phyloP scores from a whole-genome alignment of 2,888 invertebrate genomes.

The Mythimna impura region DNA sequence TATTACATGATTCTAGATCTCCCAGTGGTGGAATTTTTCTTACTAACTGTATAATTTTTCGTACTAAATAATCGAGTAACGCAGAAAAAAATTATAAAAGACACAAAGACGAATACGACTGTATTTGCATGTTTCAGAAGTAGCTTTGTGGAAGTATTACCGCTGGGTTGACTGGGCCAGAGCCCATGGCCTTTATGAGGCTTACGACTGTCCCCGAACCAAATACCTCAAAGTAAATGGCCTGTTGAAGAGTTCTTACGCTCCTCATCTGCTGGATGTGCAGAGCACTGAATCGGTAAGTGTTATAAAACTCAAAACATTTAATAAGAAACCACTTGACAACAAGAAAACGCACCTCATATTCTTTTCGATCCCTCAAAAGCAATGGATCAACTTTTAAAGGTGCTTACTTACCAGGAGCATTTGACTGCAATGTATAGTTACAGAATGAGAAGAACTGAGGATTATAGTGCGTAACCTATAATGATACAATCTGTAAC shows the following conservation, averaged over 20 bases:
- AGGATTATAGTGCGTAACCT: no score
- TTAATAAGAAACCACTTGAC: no score
- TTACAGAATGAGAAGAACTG: no score
- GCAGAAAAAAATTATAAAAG: neutral
- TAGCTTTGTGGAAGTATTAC: conserved; percentile 82
- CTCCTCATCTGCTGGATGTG: conserved; percentile 83
- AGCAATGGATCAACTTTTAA: no score
- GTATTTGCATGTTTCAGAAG: conserved; percentile 69
- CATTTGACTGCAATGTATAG: no score
- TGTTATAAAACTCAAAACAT: neutral
- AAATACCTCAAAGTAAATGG: conserved; percentile 82
- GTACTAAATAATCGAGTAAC: neutral
- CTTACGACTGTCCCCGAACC: conserved; percentile 82
- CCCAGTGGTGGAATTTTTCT: no score
- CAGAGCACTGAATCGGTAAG: conserved; percentile 83
- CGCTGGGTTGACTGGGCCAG: conserved; percentile 87
- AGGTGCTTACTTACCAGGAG: no score
- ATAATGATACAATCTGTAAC: no score
- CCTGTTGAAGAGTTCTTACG: conserved; percentile 82
- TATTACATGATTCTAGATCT: no score
- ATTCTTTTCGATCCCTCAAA: no score
- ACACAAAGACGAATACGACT: neutral
- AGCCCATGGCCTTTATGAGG: conserved; percentile 81
- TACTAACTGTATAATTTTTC: no score
- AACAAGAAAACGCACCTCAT: no score